These are phyloP conservation scores for Tautogolabrus adspersus DNA, from an alignment of 2,113 vertebrate genomes.

Conservation along the genomic window DNA sequence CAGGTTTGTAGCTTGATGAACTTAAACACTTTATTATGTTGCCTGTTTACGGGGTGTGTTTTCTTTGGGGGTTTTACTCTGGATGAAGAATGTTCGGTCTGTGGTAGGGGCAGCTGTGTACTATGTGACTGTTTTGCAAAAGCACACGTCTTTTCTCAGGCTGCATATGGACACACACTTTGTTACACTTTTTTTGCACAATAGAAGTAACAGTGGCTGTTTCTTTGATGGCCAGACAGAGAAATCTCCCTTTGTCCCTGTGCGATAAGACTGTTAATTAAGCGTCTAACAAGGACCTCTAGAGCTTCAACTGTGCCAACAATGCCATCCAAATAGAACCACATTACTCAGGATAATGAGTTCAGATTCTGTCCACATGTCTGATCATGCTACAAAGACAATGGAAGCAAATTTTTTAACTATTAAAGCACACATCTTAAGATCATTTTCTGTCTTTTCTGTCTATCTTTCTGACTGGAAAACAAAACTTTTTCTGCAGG, in stretches of 20 bases:
- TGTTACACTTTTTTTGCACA: slow-evolving; percentile 13
- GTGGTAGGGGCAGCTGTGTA: slow-evolving; percentile 60
- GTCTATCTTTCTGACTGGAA: slow-evolving; percentile 41
- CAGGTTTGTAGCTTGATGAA: slow-evolving; percentile 76
- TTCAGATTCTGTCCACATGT: slow-evolving; percentile 11
- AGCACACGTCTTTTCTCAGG: slow-evolving; percentile 20
- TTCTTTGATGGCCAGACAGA: slow-evolving; percentile 70
- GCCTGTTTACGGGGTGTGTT: slow-evolving; percentile 56
- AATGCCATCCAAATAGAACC: slow-evolving; percentile 50
- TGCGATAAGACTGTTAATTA: slow-evolving; percentile 76
- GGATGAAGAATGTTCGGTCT: slow-evolving; percentile 45
- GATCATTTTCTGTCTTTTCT: not conserved
- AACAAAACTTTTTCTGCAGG: slow-evolving; percentile 61
- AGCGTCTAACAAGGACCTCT: slow-evolving; percentile 69
- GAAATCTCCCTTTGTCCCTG: slow-evolving; percentile 64
- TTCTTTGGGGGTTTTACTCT: slow-evolving; percentile 32
- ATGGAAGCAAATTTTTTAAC: slow-evolving; percentile 21
- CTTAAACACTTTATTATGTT: slow-evolving; percentile 84
- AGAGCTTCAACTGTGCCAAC: slow-evolving; percentile 44
- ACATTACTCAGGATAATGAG: slow-evolving; percentile 42
- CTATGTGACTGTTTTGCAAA: slow-evolving; percentile 64
- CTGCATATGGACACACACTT: slow-evolving; percentile 26
- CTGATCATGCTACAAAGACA: slow-evolving; percentile 1
- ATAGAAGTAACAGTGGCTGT: slow-evolving; percentile 31
- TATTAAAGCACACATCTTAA: not conserved